A percentile compares a stretch with the other conserved stretches of the same genome.
phyloP scores from a whole-genome alignment of 2,113 vertebrate genomes.

The Gasterosteus nipponicus region DNA sequence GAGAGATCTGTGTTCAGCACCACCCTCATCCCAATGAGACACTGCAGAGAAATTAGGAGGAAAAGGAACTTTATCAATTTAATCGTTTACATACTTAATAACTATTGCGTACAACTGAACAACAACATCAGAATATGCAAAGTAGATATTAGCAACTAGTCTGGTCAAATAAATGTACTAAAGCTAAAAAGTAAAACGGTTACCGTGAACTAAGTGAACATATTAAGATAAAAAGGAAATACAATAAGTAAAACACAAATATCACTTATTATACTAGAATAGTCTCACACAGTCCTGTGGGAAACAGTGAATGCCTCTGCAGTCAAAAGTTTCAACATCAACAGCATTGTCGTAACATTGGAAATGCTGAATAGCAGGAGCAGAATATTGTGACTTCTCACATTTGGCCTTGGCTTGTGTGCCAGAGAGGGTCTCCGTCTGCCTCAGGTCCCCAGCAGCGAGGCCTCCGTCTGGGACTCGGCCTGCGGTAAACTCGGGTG shows the following conservation, averaged over 20 bases:
- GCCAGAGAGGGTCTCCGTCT: conserved; percentile 37
- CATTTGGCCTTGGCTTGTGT: conserved; percentile 66
- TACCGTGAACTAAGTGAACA: background rate
- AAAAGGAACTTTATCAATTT: background rate
- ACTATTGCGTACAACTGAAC: background rate
- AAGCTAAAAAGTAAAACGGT: background rate
- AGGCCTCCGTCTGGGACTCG: conserved; percentile 45
- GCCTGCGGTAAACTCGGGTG: conserved; percentile 12
- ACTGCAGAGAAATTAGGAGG: conserved; percentile 46
- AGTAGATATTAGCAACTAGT: background rate
- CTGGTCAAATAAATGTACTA: background rate
- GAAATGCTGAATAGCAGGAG: background rate
- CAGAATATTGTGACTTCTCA: conserved; percentile 28
- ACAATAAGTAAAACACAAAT: background rate
- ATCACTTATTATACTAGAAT: background rate
- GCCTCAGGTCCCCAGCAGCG: conserved; percentile 42
- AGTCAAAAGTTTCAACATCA: background rate
- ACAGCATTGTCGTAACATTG: background rate
- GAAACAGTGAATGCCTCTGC: background rate
- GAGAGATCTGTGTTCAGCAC: conserved; percentile 46
- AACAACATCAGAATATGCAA: background rate
- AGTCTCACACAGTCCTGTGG: background rate
- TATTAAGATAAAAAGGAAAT: background rate
- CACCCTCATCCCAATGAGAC: conserved; percentile 62
- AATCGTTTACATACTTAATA: background rate